Evolutionary conservation across 2,888 invertebrate genomes (phyloP), one percentile per base, ranked within the genome.

Genomic region (Catocala sponsa): DNA sequence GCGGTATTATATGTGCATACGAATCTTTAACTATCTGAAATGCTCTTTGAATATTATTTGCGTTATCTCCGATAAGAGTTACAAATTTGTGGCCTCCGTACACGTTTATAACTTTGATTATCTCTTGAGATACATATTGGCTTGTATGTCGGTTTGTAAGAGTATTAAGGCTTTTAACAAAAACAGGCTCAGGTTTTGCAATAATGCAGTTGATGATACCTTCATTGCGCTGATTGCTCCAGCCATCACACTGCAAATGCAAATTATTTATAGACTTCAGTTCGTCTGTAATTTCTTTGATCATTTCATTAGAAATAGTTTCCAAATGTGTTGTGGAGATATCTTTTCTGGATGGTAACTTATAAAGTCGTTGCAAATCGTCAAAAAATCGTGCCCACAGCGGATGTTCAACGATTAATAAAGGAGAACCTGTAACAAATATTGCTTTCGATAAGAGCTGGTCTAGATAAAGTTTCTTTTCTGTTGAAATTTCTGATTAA

Each of bases 1-100:
- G 55, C 9, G 60, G 56, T 25, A 56, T 60, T 55, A 70, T 58
- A 48, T 63, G 72, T n/a, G n/a, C n/a, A 59, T 63, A 43, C 25
- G 33, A 25, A 38, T 56, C 46, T 65, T 61, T 60, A 1, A 70
- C 59, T n/a, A 68, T 52, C 35, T 66, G 44, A 63, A 70, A 73
- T 13, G 72, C 68, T 56, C 38, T 66, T 68, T 68, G 65, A 4
- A 68, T 58, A 53, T 66, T 71, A 33, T 25, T 66, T 48, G 70
- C 69, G 46, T 70, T 72, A 46, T 70, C 70, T 41, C 68, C 66
- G 25, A 68, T 63, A 46, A 68, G 46, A 15, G 55, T 51, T 41
- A 55, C 58, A 70, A 70, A 72, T 52, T 49, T 61, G 54, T 67
- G 13, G 49, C 42, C 55, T 59, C 57, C 13, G 60, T 57, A 56